Percentiles rank a stretch among this genome's conserved stretches.
phyloP scores from a whole-genome alignment of 2,888 invertebrate genomes.

The Cheilosia vernalis region DNA sequence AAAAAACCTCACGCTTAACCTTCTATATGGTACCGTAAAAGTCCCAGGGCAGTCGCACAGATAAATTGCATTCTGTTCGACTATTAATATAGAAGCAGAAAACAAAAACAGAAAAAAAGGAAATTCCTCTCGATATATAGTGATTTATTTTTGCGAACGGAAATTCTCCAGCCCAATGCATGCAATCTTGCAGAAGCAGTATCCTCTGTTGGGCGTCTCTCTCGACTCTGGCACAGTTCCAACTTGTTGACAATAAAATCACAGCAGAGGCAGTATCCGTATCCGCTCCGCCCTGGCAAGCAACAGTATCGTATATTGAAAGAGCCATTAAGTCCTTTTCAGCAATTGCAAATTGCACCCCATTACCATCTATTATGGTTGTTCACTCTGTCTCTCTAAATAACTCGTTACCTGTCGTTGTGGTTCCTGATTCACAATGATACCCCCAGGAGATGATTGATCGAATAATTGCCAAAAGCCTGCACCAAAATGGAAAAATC shows the following conservation, averaged over 20 bases:
- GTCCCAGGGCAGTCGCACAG: conserved; percentile 37
- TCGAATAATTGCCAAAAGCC: conserved; percentile 7
- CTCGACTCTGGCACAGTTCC: conserved; percentile 51
- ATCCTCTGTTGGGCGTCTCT: conserved; percentile 26
- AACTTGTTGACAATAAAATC: conserved; percentile 73
- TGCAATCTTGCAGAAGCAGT: conserved; percentile 18
- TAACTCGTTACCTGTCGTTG: conserved; percentile 41
- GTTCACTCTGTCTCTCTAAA: conserved; percentile 29
- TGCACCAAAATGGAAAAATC: conserved; percentile 2
- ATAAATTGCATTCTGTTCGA: conserved; percentile 46
- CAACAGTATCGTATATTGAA: conserved; percentile 49
- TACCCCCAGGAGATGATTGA: conserved; percentile 4
- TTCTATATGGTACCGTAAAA: conserved; percentile 36
- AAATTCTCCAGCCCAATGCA: conserved; percentile 27
- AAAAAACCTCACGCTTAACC: conserved; percentile 33
- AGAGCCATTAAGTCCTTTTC: conserved; percentile 53
- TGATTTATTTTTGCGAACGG: conserved; percentile 50
- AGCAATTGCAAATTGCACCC: conserved; percentile 60
- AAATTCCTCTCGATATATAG: neutral
- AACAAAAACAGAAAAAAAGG: neutral
- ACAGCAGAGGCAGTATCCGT: conserved; percentile 3
- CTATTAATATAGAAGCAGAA: conserved; percentile 20
- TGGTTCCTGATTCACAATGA: conserved; percentile 9
- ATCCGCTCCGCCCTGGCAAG: neutral
- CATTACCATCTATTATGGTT: conserved; percentile 55